Evolutionary conservation across 1,140 invertebrate species (phyloP).

Genomic region (Drosophila nikananu): DNA sequence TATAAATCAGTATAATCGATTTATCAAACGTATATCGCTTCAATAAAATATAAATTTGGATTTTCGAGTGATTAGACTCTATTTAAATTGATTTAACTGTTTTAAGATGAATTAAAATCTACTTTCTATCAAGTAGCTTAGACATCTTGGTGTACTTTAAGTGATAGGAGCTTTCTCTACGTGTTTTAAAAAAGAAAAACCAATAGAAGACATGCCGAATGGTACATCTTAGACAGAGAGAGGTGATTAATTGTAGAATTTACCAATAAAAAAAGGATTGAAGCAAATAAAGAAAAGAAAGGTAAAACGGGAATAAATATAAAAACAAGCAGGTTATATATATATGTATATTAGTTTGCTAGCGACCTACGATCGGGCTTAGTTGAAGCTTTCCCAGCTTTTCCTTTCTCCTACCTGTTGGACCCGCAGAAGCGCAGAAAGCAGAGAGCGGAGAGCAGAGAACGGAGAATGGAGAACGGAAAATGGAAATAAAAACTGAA

Average conservation of each 20-base stretch:
- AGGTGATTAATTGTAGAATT: neutral
- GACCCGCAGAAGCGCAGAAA: constrained; percentile 31
- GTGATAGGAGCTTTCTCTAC: neutral
- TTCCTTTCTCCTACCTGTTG: constrained; percentile 44
- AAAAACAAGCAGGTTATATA: constrained; percentile 30
- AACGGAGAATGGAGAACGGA: constrained; percentile 17
- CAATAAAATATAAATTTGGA: neutral
- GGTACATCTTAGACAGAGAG: neutral
- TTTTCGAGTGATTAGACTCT: neutral
- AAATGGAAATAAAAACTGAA: constrained; percentile 25
- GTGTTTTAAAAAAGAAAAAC: constrained; percentile 16
- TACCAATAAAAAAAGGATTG: neutral
- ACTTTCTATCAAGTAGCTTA: neutral
- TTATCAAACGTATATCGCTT: neutral
- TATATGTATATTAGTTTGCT: constrained; percentile 35
- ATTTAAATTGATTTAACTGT: neutral
- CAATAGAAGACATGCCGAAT: constrained; percentile 37
- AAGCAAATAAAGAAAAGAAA: constrained; percentile 2
- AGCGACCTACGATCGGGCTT: constrained; percentile 27
- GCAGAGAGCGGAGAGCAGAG: constrained; percentile 7
- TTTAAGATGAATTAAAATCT: neutral
- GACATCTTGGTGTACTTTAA: neutral
- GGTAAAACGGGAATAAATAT: constrained; percentile 4
- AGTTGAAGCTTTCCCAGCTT: constrained; percentile 17
- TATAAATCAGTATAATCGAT: neutral